Base-by-base conservation (phyloP, 2,888 invertebrate genomes). In the Perizoma flavofasciatum region DNA sequence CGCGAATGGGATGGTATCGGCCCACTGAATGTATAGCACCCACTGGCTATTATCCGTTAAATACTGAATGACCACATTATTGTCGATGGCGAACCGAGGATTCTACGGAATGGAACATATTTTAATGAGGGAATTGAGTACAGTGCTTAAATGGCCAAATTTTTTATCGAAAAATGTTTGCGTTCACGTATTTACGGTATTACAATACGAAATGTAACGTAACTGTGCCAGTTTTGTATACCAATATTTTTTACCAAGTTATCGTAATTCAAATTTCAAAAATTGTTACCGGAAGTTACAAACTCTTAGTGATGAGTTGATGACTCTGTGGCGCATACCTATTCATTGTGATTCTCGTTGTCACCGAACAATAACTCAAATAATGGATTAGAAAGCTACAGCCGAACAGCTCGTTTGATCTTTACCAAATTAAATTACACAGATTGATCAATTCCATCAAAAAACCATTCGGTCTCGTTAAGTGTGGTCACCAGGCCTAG, bases 1-100 rank as follows among this genome's bases (percentile, higher is more conserved):
- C 73, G 71, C 70, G 75, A 64, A 64, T 70, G 48, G 71, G 55
- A 59, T 70, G 61, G 73, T 67, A 73, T 67, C 77, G 59, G 49
- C 53, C 67, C 59, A 35, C 68, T 69, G 77, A 79, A 75, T 80
- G 77, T 71, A 68, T 69, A 62, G 69, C 63, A 65, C 49, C 66
- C 59, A 64, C 65, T 58, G 69, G 63, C 61, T 68, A 63, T 70
- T 73, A 72, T 73, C 73, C 69, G 71, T 78, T 79, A 77, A 77
- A 78, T 78, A 80, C 72, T 70, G 70, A 73, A 62, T 58, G 55
- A 62, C 62, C 62, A 58, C 59, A 57, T 51, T 60, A 60, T 60
- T 59, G 65, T 54, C 51, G 51, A 58, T 61, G 64, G 59, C 51
- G 47, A 54, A 55, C 44, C 48, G 58, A 47, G 54, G 45, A 58